These are phyloP conservation scores for Pollenia angustigena DNA, from an alignment of 2,888 invertebrate species.

Conservation along the genomic window DNA sequence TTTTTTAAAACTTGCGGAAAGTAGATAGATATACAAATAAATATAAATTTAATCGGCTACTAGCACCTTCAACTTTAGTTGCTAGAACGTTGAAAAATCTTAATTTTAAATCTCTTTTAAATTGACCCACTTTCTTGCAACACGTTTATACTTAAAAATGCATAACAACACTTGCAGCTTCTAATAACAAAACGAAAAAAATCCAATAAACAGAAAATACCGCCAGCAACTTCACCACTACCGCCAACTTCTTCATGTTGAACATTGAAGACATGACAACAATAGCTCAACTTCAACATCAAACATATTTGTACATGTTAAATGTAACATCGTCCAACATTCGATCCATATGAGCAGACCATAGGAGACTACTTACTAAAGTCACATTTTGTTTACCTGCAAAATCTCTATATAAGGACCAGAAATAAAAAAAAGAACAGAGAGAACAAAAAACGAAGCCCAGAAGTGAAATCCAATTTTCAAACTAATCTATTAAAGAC, in stretches of 20 bases:
- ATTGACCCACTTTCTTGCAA: background rate
- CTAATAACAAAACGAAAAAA: constrained; percentile 23
- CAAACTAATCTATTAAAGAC: constrained; percentile 67
- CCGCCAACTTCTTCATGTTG: constrained; percentile 31
- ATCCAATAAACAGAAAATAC: constrained; percentile 42
- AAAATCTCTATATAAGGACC: constrained; percentile 34
- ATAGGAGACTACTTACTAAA: constrained; percentile 40
- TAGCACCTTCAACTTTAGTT: too few species aligned
- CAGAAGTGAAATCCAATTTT: constrained; percentile 68
- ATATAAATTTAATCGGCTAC: too few species aligned
- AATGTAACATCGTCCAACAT: background rate
- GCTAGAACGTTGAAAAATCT: background rate
- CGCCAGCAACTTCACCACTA: constrained; percentile 44
- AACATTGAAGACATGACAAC: constrained; percentile 63
- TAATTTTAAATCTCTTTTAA: background rate
- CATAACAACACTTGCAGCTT: constrained; percentile 63
- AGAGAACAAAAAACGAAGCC: constrained; percentile 35
- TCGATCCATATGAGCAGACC: constrained; percentile 31
- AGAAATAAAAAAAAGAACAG: constrained; percentile 7
- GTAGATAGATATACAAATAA: too few species aligned
- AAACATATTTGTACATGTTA: background rate
- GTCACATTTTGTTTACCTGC: constrained; percentile 57
- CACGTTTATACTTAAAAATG: constrained; percentile 22
- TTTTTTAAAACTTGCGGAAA: too few species aligned
- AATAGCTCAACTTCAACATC: constrained; percentile 45